Evolutionary conservation across 23 tunicate genomes (phyloP).

Genomic region (Clavelina lepadiformis): DNA sequence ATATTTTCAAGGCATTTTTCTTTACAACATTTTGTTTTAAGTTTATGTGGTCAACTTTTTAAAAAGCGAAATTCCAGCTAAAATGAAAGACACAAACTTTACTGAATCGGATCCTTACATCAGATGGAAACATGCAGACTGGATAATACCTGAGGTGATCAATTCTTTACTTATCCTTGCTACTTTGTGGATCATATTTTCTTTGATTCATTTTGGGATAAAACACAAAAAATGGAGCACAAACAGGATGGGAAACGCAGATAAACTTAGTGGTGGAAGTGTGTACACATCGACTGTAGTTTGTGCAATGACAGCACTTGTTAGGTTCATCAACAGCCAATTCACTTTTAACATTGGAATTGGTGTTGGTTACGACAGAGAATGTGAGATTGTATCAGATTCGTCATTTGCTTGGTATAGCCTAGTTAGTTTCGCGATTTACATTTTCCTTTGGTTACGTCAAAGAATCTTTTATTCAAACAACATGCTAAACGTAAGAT

Average conservation of each 20-base stretch:
- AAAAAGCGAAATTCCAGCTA: no score
- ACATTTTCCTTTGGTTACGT: slow-evolving; percentile 29
- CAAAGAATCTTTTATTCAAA: slow-evolving; percentile 29
- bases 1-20: no score
- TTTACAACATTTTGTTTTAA: no score
- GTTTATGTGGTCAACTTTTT: no score
- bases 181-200: slow-evolving; percentile 6
- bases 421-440: slow-evolving; percentile 3
- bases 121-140: slow-evolving; percentile 8
- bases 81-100: no score
- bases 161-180: background rate
- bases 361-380: no score
- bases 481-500: slow-evolving; percentile 11
- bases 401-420: background rate
- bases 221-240: slow-evolving; percentile 16
- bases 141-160: slow-evolving; percentile 19
- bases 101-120: background rate
- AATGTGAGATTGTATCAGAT: slow-evolving; percentile 6
- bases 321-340: slow-evolving; percentile 10
- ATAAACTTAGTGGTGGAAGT: slow-evolving; percentile 30
- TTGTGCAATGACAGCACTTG: slow-evolving; percentile 15
- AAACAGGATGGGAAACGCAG: background rate
- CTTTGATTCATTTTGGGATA: slow-evolving; percentile 5
- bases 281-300: slow-evolving; percentile 15
- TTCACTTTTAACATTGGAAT: slow-evolving; percentile 9